Conservation (phyloP, 2,797 vertebrate genomes). For the Oreortyx pictus region DNA sequence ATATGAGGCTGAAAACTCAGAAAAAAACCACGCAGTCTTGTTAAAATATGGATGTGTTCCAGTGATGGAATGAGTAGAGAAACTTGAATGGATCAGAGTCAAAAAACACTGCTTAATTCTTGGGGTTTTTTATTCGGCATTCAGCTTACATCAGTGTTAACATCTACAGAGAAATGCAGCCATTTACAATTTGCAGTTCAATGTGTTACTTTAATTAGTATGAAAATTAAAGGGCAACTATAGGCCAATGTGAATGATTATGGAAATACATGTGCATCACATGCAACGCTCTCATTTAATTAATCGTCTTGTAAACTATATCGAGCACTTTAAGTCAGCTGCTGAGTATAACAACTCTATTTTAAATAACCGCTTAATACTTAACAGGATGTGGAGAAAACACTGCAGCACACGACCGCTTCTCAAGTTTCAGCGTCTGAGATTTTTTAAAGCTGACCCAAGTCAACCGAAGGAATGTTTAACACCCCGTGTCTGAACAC, state of each 20-base stretch:
- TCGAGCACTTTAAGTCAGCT: constrained; percentile 79
- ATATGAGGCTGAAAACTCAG: constrained; percentile 59
- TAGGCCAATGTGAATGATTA: constrained; percentile 81
- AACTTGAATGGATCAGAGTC: constrained; percentile 73
- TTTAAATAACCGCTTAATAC: constrained; percentile 82
- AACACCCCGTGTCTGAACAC: constrained; percentile 78
- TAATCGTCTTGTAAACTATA: constrained; percentile 83
- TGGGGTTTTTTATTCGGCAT: constrained; percentile 64
- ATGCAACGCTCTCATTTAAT: constrained; percentile 81
- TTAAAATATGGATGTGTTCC: constrained; percentile 76
- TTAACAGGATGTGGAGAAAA: constrained; percentile 80
- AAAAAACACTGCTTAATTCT: constrained; percentile 72
- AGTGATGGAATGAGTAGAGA: constrained; percentile 70
- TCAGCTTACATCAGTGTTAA: constrained; percentile 74
- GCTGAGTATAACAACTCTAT: constrained; percentile 79
- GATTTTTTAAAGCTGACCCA: constrained; percentile 82
- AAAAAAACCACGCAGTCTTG: constrained; percentile 55
- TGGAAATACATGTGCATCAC: constrained; percentile 83
- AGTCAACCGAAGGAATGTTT: constrained; percentile 79
- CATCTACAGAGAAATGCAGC: constrained; percentile 75
- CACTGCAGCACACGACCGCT: constrained; percentile 63
- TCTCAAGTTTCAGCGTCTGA: constrained; percentile 83
- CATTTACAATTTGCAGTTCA: constrained; percentile 78
- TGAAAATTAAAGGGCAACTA: constrained; percentile 83
- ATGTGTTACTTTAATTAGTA: constrained; percentile 83